These are phyloP conservation scores for Indicator indicator DNA, from an alignment of 2,113 vertebrate genomes.

Conservation along the genomic window DNA sequence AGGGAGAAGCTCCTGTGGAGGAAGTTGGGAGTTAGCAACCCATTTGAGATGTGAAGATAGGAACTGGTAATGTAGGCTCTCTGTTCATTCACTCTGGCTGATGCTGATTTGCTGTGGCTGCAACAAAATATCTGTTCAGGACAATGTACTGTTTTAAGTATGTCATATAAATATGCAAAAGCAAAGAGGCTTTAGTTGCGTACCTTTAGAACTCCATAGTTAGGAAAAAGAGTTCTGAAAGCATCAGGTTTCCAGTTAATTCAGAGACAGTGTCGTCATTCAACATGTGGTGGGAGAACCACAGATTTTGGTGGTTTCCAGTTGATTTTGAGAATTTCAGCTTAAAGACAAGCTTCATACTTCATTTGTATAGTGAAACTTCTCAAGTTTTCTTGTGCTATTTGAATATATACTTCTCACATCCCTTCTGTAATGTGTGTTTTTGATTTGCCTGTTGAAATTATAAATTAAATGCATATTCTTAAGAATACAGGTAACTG, in stretches of 20 bases:
- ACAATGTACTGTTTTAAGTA: neutral
- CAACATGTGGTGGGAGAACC: too few relatives aligned
- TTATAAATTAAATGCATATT: neutral
- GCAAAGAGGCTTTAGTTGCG: neutral
- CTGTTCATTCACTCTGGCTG: accelerated
- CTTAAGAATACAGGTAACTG: neutral
- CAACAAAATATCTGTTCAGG: neutral
- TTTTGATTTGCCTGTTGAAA: neutral
- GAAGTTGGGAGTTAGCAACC: neutral
- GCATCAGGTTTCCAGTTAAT: neutral
- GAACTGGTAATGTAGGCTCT: neutral
- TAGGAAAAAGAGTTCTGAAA: neutral
- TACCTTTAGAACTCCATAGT: neutral
- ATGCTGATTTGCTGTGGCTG: neutral
- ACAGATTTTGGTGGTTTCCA: neutral
- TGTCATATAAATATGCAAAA: neutral
- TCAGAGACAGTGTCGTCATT: neutral
- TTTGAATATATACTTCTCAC: neutral
- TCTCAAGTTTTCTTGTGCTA: neutral
- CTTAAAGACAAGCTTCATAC: neutral
- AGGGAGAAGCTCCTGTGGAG: neutral
- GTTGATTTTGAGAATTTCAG: neutral
- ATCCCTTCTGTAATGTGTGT: accelerated
- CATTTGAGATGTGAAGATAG: neutral
- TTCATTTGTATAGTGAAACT: neutral